A percentile compares a stretch with the other conserved stretches of the same genome.
These are phyloP conservation scores for Hycleus phaleratus DNA, from an alignment of 1,140 invertebrate genomes.

Conservation along the genomic window DNA sequence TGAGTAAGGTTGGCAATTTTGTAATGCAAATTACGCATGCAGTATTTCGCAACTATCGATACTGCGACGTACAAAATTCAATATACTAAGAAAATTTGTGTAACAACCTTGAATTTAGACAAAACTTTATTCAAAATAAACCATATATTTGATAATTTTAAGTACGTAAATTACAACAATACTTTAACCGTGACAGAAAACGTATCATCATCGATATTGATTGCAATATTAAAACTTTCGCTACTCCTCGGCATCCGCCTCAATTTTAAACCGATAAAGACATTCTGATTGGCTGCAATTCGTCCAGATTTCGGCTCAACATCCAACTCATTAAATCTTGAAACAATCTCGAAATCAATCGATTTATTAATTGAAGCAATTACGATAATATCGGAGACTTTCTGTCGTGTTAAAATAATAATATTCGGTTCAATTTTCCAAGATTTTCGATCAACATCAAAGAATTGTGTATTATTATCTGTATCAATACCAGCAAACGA, in stretches of 20 bases:
- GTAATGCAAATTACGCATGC: no score
- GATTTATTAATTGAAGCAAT: slow-evolving; percentile 16
- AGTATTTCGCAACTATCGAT: no score
- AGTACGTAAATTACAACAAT: background rate
- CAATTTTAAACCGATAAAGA: slow-evolving; percentile 17
- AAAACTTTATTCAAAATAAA: no score
- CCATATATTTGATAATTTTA: no score
- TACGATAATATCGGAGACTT: slow-evolving; percentile 23
- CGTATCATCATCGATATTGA: slow-evolving; percentile 25
- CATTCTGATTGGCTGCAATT: slow-evolving; percentile 17
- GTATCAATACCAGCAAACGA: slow-evolving; percentile 15
- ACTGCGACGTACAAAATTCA: no score
- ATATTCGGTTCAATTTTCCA: slow-evolving; percentile 25
- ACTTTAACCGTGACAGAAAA: slow-evolving; percentile 26
- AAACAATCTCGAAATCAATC: slow-evolving; percentile 21
- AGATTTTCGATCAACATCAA: slow-evolving; percentile 2
- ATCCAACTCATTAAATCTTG: slow-evolving; percentile 14
- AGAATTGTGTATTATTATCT: slow-evolving; percentile 12
- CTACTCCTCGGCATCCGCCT: background rate
- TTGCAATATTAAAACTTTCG: slow-evolving; percentile 16
- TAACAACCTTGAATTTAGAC: no score
- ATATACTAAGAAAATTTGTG: no score
- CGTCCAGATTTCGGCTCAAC: slow-evolving; percentile 19
- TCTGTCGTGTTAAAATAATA: slow-evolving; percentile 22
- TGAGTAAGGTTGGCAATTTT: no score